Conservation (phyloP, 2,113 vertebrate genomes). For the Apeltes quadracus region DNA sequence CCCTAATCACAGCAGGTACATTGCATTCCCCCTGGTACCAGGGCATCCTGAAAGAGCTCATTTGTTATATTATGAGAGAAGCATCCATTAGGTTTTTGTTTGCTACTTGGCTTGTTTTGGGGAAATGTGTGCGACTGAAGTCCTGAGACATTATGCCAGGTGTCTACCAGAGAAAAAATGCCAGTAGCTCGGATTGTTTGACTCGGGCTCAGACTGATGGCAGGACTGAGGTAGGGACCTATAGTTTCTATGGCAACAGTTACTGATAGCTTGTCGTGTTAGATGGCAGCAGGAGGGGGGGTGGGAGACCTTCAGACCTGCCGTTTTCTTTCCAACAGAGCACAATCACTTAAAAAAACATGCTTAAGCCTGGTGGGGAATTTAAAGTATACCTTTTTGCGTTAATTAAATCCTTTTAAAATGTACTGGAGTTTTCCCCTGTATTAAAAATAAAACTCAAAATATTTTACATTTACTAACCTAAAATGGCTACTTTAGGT, state of each 20-base stretch:
- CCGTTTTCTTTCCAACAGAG: background rate
- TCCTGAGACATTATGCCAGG: background rate
- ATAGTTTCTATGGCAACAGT: background rate
- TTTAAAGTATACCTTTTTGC: background rate
- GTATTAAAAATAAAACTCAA: background rate
- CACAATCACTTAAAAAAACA: background rate
- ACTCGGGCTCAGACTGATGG: background rate
- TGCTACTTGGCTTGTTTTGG: constrained; percentile 5
- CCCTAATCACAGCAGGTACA: constrained; percentile 33
- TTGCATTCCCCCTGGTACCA: constrained; percentile 45
- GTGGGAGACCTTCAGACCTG: background rate
- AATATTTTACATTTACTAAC: background rate
- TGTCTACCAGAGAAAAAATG: background rate
- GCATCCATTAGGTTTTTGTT: constrained; percentile 2
- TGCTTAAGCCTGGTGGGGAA: background rate
- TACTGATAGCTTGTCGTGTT: no score
- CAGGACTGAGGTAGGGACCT: background rate
- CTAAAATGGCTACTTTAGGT: constrained; percentile 3
- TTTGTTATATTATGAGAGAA: constrained; percentile 17
- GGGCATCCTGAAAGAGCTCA: constrained; percentile 45
- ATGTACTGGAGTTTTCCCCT: background rate
- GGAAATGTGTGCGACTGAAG: background rate
- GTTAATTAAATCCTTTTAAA: background rate
- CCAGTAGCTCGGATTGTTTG: background rate
- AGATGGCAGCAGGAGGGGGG: background rate